phyloP scores from a whole-genome alignment of 2,888 invertebrate species.

The Coelinius sp. region DNA sequence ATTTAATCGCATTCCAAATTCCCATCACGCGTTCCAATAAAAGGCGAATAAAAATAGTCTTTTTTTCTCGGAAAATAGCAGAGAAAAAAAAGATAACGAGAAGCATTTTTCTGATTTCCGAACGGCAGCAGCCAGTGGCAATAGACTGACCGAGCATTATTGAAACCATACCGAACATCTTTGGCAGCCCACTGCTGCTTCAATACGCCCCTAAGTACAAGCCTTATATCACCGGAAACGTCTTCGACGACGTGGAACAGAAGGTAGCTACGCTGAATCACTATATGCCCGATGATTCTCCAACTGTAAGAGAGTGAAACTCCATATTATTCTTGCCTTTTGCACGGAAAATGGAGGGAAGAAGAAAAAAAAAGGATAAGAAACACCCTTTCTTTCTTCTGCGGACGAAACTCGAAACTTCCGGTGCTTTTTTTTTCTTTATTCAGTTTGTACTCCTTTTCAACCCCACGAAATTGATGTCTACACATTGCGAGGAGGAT shows the following conservation, averaged over 20 bases:
- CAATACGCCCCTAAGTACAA: constrained; percentile 10
- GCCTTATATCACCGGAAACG: constrained; percentile 4
- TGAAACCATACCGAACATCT: not conserved
- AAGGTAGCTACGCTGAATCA: constrained; percentile 5
- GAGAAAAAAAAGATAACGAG: not conserved
- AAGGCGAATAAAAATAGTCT: constrained; percentile 16
- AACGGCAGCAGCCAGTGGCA: not conserved
- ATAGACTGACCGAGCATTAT: constrained; percentile 23
- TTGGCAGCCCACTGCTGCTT: constrained; percentile 1
- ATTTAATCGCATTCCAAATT: constrained; percentile 17
- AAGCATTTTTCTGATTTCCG: not conserved
- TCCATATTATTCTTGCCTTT: not conserved
- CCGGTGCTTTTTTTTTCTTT: constrained; percentile 19
- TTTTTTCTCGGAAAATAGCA: not conserved
- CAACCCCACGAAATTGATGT: constrained; percentile 50
- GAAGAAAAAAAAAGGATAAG: constrained; percentile 11
- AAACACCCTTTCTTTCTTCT: constrained; percentile 8
- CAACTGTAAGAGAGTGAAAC: constrained; percentile 7
- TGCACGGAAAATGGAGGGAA: constrained; percentile 7
- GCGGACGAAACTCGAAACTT: constrained; percentile 39
- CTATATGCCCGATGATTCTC: not conserved
- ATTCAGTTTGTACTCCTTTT: constrained; percentile 34
- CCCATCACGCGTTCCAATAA: constrained; percentile 6
- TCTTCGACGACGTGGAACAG: constrained; percentile 19
- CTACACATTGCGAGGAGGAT: constrained; percentile 49